A percentile compares a stretch with the other conserved stretches of the same genome.
Evolutionary conservation across 2,113 vertebrate genomes (phyloP).

Genomic region (Oxyruncus cristatus): DNA sequence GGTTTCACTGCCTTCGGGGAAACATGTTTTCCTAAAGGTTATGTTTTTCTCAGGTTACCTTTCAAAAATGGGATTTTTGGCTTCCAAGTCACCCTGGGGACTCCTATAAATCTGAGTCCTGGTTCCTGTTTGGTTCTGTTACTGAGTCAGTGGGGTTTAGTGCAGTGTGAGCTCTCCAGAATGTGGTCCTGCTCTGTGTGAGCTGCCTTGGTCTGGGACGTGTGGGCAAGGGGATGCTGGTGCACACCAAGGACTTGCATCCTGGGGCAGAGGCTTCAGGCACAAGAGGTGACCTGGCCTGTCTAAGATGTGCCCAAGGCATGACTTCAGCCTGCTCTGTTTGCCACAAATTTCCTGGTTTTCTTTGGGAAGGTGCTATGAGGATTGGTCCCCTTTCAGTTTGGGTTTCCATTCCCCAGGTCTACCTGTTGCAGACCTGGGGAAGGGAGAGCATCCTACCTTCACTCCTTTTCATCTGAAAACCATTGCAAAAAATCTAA

Average conservation of each 20-base stretch:
- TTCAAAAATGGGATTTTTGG: background rate
- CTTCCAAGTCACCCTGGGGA: background rate
- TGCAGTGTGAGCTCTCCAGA: background rate
- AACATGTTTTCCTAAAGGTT: background rate
- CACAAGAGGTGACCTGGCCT: rapidly evolving
- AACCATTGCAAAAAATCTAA: background rate
- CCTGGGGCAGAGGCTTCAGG: too few species aligned
- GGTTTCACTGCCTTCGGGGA: background rate
- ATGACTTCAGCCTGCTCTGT: background rate
- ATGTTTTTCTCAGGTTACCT: background rate
- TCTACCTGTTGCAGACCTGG: background rate
- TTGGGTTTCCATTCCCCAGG: too few species aligned
- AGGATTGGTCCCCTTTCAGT: too few species aligned
- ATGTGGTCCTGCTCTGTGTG: rapidly evolving
- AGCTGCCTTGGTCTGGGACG: rapidly evolving
- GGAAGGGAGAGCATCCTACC: rapidly evolving
- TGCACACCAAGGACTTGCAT: rapidly evolving
- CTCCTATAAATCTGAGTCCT: background rate
- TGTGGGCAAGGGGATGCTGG: rapidly evolving
- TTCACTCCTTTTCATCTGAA: rapidly evolving
- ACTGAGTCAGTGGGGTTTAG: rapidly evolving
- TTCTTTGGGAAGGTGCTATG: rapidly evolving
- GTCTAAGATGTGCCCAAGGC: background rate
- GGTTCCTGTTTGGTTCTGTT: rapidly evolving
- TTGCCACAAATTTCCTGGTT: rapidly evolving